These are phyloP conservation scores for Dascillus cervinus DNA, from an alignment of 2,888 invertebrate species.

Conservation along the genomic window DNA sequence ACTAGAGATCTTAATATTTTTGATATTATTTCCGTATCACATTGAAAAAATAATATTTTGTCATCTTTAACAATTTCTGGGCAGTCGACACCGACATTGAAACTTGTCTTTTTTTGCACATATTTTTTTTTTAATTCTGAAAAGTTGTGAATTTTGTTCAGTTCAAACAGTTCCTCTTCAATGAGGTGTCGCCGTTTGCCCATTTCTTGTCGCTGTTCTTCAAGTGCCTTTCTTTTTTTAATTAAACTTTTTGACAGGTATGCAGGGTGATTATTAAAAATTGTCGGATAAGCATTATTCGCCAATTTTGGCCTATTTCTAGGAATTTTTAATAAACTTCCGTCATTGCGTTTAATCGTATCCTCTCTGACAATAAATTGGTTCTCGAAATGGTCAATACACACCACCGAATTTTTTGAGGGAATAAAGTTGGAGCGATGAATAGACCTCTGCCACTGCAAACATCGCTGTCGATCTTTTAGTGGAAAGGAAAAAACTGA, in stretches of 20 bases:
- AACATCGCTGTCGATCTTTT: too few species aligned
- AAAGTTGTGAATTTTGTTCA: background rate
- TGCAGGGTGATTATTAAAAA: background rate
- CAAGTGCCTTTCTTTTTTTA: background rate
- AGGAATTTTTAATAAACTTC: background rate
- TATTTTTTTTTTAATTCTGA: background rate
- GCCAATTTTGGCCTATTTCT: background rate
- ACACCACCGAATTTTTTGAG: background rate
- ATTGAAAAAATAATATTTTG: too few species aligned
- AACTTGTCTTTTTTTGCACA: background rate
- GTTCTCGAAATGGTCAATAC: background rate
- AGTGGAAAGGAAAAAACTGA: too few species aligned
- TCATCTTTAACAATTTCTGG: too few species aligned
- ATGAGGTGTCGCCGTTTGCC: background rate
- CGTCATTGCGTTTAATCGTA: background rate
- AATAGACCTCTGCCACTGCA: too few species aligned
- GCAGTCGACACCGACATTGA: too few species aligned
- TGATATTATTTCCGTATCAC: too few species aligned
- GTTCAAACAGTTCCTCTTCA: background rate
- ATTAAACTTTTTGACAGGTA: background rate
- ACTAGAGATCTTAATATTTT: too few species aligned
- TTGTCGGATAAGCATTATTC: background rate
- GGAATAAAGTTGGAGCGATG: too few species aligned
- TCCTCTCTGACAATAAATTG: background rate
- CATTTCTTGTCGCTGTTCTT: background rate